Conservation (phyloP, 2,113 vertebrate species). For the Corythaeola cristata region DNA sequence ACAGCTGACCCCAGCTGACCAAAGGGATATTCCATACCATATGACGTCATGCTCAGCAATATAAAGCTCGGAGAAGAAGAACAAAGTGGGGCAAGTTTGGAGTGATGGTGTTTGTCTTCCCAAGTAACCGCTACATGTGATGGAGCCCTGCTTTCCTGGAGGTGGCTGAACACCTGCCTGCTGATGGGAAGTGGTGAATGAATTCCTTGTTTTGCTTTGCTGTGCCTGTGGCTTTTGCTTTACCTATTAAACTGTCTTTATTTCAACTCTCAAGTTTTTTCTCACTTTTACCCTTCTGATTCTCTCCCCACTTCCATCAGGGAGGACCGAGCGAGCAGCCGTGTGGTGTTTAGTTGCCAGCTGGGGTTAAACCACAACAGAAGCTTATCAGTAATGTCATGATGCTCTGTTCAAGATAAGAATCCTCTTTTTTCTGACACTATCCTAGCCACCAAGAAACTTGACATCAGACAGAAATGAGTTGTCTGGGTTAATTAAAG, state of each 20-base stretch:
- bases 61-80: no score
- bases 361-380: neutral
- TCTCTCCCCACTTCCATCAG: neutral
- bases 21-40: neutral
- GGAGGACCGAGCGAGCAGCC: rapidly evolving
- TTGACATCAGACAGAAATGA: neutral
- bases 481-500: constrained; percentile 13
- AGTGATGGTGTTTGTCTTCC: rapidly evolving
- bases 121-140: rapidly evolving
- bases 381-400: neutral
- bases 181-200: neutral
- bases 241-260: neutral
- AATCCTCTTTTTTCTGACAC: neutral
- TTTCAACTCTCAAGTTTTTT: neutral
- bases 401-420: neutral
- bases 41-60: no score
- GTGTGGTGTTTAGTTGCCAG: neutral
- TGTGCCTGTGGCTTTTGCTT: neutral
- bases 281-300: neutral
- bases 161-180: neutral
- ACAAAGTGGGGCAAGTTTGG: rapidly evolving
- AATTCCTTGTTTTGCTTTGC: neutral
- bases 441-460: neutral
- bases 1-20: neutral
- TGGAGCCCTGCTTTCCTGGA: neutral